Conservation (phyloP, 37 sponge, comb jelly and placozoan genomes). For the Crambe crambe region DNA sequence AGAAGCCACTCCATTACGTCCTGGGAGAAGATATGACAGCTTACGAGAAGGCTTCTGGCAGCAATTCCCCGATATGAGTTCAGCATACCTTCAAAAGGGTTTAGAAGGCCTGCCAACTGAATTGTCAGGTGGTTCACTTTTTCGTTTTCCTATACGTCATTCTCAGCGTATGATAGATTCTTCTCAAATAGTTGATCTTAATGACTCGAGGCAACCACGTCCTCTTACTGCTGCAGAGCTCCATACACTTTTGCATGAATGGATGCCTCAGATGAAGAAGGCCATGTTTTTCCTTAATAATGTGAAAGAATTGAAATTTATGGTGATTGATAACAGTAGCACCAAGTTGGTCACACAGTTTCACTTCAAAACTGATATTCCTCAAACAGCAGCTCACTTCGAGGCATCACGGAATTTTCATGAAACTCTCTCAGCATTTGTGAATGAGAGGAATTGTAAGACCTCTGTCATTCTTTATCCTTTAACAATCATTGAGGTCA, state of each 20-base stretch:
- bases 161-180: neutral
- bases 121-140: constrained; percentile 54
- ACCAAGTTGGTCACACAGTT: neutral
- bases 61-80: constrained; percentile 46
- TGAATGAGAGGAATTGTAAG: neutral
- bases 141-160: constrained; percentile 67
- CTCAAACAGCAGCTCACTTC: neutral
- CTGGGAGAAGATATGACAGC: constrained; percentile 43
- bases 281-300: constrained; percentile 52
- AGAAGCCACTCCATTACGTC: constrained; percentile 11
- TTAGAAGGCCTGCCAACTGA: constrained; percentile 16
- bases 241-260: constrained; percentile 8
- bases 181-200: constrained; percentile 31
- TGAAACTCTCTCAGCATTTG: neutral
- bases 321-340: constrained; percentile 23
- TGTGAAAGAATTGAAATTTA: constrained; percentile 36
- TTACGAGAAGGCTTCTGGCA: constrained; percentile 39
- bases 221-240: constrained; percentile 18
- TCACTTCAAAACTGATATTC: neutral
- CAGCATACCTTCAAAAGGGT: constrained; percentile 26
- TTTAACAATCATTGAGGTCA: constrained; percentile 3
- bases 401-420: neutral
- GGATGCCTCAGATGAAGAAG: constrained; percentile 37
- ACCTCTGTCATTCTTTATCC: constrained; percentile 8
- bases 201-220: constrained; percentile 26